Evolutionary conservation across 1,140 invertebrate species (phyloP).

Genomic region (Sitobion miscanthi): DNA sequence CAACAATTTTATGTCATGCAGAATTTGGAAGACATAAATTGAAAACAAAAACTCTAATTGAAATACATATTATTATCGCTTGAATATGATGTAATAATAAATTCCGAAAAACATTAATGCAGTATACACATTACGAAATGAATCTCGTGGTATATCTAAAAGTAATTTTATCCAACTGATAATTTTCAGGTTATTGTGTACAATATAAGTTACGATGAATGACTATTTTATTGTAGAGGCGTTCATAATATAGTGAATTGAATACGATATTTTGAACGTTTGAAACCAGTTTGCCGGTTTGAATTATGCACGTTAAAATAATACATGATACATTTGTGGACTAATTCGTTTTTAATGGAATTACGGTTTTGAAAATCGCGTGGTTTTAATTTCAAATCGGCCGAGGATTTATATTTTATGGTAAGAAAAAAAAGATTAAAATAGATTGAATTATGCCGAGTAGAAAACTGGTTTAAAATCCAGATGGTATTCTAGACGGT

Average conservation of each 20-base stretch:
- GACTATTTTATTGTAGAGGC: neutral
- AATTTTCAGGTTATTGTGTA: neutral
- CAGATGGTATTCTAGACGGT: slow-evolving; percentile 17
- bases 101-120: neutral
- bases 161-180: neutral
- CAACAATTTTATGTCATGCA: neutral
- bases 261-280: slow-evolving; percentile 10
- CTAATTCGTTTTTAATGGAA: slow-evolving; percentile 34
- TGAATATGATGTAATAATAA: neutral
- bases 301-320: neutral
- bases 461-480: slow-evolving; percentile 44
- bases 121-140: neutral
- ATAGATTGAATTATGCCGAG: slow-evolving; percentile 9
- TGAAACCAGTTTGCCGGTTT: slow-evolving; percentile 18
- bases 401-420: neutral
- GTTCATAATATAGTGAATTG: neutral
- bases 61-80: neutral
- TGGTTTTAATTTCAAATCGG: neutral
- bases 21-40: neutral
- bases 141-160: neutral
- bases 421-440: slow-evolving; percentile 32
- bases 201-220: neutral
- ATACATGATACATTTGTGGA: neutral
- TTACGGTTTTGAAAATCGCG: neutral
- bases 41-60: neutral